phyloP scores from a whole-genome alignment of 2,797 vertebrate genomes.

The Pangasius djambal region DNA sequence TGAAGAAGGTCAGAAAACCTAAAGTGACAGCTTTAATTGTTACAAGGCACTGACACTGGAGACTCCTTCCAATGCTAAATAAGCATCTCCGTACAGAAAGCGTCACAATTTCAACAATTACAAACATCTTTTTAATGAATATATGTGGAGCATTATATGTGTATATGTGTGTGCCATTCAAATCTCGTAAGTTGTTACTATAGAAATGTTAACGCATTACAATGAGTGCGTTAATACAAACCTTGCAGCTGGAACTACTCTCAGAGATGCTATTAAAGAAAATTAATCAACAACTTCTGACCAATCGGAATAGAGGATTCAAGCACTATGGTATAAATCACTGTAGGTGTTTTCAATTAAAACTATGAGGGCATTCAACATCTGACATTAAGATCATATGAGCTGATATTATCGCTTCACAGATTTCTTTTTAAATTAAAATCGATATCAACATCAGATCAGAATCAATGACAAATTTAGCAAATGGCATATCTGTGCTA shows the following conservation, averaged over 20 bases:
- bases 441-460: background rate
- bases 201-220: background rate
- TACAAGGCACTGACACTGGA: background rate
- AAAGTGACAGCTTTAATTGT: background rate
- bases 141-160: background rate
- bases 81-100: background rate
- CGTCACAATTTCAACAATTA: background rate
- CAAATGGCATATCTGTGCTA: background rate
- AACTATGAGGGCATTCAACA: background rate
- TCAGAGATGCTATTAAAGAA: background rate
- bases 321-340: background rate
- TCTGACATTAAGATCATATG: background rate
- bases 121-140: background rate
- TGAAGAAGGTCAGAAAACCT: background rate
- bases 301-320: background rate
- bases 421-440: background rate
- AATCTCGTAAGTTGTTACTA: background rate
- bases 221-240: background rate
- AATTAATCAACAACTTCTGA: background rate
- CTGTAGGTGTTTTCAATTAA: too few relatives aligned
- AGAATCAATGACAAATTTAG: background rate
- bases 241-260: background rate
- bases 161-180: background rate
- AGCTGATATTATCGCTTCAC: background rate
- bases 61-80: background rate